These are phyloP conservation scores for Paracyprichromis sp. DNA, from an alignment of 2,113 vertebrate species.

Conservation along the genomic window DNA sequence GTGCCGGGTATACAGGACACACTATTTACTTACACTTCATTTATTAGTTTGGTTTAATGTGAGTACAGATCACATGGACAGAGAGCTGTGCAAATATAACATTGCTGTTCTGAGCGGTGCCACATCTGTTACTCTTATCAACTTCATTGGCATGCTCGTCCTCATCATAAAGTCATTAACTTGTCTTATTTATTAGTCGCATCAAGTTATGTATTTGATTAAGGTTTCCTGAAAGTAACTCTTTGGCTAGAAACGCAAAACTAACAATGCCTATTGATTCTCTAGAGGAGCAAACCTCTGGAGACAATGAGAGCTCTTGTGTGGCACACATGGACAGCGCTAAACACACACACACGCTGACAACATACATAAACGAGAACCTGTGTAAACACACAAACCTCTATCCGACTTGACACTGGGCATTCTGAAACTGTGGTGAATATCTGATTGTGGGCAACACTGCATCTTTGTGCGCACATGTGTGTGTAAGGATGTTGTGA, in stretches of 20 bases:
- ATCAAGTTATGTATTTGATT: not conserved
- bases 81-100: not conserved
- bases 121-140: not conserved
- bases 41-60: not conserved
- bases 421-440: conserved; percentile 42
- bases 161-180: not conserved
- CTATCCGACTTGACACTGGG: conserved; percentile 26
- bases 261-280: conserved; percentile 65
- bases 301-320: conserved; percentile 64
- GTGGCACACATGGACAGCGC: conserved; percentile 33
- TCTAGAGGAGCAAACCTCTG: conserved; percentile 34
- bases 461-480: conserved; percentile 17
- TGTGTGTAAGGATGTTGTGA: conserved; percentile 24
- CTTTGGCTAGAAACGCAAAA: conserved; percentile 21
- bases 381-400: conserved; percentile 37
- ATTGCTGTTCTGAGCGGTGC: not conserved
- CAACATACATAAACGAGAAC: conserved; percentile 18
- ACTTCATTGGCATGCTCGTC: not conserved
- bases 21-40: not conserved
- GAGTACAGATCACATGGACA: not conserved
- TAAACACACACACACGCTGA: not conserved
- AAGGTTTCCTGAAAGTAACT: conserved; percentile 15
- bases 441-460: conserved; percentile 39
- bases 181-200: not conserved
- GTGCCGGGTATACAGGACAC: not conserved